phyloP scores from a whole-genome alignment of 2,888 invertebrate genomes.

The Dendrolimus houi region DNA sequence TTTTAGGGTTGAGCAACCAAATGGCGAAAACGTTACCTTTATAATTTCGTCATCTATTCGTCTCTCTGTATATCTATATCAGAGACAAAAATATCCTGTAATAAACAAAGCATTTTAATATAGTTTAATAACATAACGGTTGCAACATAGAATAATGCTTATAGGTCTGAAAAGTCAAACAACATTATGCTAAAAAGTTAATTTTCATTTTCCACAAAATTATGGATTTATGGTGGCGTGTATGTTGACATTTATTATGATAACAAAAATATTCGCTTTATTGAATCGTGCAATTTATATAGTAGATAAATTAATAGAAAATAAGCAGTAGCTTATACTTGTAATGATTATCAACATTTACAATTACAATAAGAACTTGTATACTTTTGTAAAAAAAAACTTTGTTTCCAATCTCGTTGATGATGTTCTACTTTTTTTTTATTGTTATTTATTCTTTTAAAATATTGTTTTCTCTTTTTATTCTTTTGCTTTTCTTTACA shows the following conservation, averaged over 20 bases:
- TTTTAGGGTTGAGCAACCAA: too few species aligned
- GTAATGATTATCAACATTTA: conserved; percentile 42
- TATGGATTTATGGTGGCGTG: conserved; percentile 12
- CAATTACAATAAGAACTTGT: conserved; percentile 10
- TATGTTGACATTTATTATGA: conserved; percentile 21
- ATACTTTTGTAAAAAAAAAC: conserved; percentile 39
- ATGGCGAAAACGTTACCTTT: too few species aligned
- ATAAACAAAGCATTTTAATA: too few species aligned
- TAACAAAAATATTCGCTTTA: conserved; percentile 62
- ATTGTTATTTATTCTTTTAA: conserved; percentile 71
- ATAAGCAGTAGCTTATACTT: conserved; percentile 48
- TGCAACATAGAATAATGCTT: too few species aligned
- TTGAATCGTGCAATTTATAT: conserved; percentile 72
- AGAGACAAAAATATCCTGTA: too few species aligned
- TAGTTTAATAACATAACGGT: too few species aligned
- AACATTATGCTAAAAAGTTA: too few species aligned
- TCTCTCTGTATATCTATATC: too few species aligned
- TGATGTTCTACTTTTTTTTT: conserved; percentile 50
- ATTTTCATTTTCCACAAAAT: background rate
- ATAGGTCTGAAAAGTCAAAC: too few species aligned
- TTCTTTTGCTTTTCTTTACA: conserved; percentile 31
- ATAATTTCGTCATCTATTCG: too few species aligned
- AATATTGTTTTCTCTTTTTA: conserved; percentile 50
- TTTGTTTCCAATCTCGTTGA: conserved; percentile 28
- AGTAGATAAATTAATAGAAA: conserved; percentile 45